Evolutionary conservation across 2,888 invertebrate genomes (phyloP).

Genomic region (Limnephilus rhombicus): DNA sequence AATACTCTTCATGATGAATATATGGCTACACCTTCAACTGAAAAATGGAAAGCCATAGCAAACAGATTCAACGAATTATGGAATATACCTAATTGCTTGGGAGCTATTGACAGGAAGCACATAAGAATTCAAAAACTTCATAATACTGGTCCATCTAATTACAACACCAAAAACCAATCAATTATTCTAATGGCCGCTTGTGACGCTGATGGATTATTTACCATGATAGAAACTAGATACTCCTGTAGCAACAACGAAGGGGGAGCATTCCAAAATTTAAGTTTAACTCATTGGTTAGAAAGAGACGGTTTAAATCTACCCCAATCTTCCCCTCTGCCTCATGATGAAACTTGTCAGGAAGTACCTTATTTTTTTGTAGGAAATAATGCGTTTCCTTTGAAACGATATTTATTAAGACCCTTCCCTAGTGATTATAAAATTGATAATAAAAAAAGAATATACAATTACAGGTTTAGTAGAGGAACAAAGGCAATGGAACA

Average conservation of each 20-base stretch:
- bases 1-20: slow-evolving; percentile 63
- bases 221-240: slow-evolving; percentile 68
- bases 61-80: slow-evolving; percentile 67
- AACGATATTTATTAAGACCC: background rate
- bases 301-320: slow-evolving; percentile 27
- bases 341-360: background rate
- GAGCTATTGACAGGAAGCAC: slow-evolving; percentile 68
- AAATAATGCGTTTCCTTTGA: slow-evolving; percentile 67
- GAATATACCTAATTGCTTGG: slow-evolving; percentile 68
- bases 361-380: slow-evolving; percentile 60
- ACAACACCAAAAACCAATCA: slow-evolving; percentile 66
- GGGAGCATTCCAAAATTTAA: slow-evolving; percentile 67
- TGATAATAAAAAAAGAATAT: slow-evolving; percentile 22
- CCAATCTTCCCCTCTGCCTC: background rate
- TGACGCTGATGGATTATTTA: slow-evolving; percentile 69
- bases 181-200: slow-evolving; percentile 68
- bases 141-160: slow-evolving; percentile 64
- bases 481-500: slow-evolving; percentile 13
- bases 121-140: slow-evolving; percentile 67
- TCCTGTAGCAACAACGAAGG: slow-evolving; percentile 69
- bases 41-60: slow-evolving; percentile 67
- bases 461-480: slow-evolving; percentile 21
- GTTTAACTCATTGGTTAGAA: slow-evolving; percentile 45
- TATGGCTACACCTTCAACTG: slow-evolving; percentile 65
- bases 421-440: background rate